Base-by-base conservation (phyloP, 1,140 invertebrate genomes). In the Artemia franciscana region DNA sequence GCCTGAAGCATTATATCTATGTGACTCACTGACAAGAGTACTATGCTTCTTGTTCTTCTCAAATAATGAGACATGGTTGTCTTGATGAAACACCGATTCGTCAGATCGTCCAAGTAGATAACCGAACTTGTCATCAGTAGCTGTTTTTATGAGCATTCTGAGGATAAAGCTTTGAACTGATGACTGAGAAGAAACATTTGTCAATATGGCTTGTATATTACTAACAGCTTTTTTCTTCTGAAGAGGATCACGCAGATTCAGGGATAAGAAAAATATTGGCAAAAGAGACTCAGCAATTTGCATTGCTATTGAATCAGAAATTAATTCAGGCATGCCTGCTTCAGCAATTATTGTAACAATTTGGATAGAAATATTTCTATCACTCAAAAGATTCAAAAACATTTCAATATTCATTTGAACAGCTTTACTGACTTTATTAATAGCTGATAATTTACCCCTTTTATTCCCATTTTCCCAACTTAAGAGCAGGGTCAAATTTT, bases 1-100 rank as follows among this genome's bases (percentile, higher is more conserved):
- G 1, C 91, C 90, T 12, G 88, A 86, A 0, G 87, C 88, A 0
- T 86, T 86, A 72, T 91, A 81, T 69, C 82, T 81, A 72, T 89
- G 82, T 1, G 85, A 81, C 64, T 91, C 67, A 69, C 85, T 82
- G 1, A 84, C 80, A 58, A 83, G 83, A 30, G 83, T 80, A 5
- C 70, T 68, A 69, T 74, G 73, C 71, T 84, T 84, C 65, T 82
- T 79, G 73, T 90, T 90, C 69, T 87, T 79, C 67, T 82, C 73
- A 60, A 88, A 73, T 4, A 90, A 71, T n/a, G 81, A 70, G 15
- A 80, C 76, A 26, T 65, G 67, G 62, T 51, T 51, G 39, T 51
- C 39, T 12, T 51, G 39, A 64, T 67, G 2, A 64, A 64, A 30
- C 62, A 67, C 39, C 61, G n/a, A 57, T 63, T 61, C 24, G 61